Base-by-base conservation (phyloP, 64 coral and sea anemone genomes). In the Trachythela sp. region DNA sequence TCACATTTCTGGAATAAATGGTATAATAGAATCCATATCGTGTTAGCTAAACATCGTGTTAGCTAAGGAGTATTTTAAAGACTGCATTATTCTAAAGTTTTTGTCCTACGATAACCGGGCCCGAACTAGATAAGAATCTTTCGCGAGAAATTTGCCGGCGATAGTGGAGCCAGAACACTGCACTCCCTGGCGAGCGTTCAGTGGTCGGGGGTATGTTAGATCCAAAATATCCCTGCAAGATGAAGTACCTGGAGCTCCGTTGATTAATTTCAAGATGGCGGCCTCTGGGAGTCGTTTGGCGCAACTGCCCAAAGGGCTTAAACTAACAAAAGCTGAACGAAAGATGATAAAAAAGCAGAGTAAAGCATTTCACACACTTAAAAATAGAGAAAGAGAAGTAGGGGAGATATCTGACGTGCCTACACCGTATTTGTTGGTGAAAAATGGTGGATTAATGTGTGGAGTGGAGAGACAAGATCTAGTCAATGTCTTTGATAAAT, bases 391-490 rank as follows among this genome's bases (percentile, higher is more conserved):
- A 48, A 39, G 64, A 27, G 93, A 99, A 35, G 35, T 93, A 33
- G 86, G 85, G 42, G 91, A 58, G 27, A 32, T 99, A 29, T 99
- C 96, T 75, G 83, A 89, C 37, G 59, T 56, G n/a, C 91, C 96
- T 4, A 95, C 96, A 42, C 70, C 86, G 13, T 91, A 99, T 59
- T 52, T 99, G 64, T 76, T 99, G 35, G 93, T 99, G 71, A 94
- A 94, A 58, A 99, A 99, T 91, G 96, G 96, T 17, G 96, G 96
- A 2, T 48, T 99, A 22, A 95, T 99, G 93, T 94, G 93, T 77
- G 96, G 96, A 2, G 22, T 95, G 5, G 84, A 99, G 40, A 64
- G 96, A 56, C 83, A 48, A 48, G 89, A 91, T 83, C 70, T 99
- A 48, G 38, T 84, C 48, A 86, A 60, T 43, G 85, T 99, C 64